These are phyloP conservation scores for Clamator glandarius DNA, from an alignment of 2,797 vertebrate genomes.

Conservation along the genomic window DNA sequence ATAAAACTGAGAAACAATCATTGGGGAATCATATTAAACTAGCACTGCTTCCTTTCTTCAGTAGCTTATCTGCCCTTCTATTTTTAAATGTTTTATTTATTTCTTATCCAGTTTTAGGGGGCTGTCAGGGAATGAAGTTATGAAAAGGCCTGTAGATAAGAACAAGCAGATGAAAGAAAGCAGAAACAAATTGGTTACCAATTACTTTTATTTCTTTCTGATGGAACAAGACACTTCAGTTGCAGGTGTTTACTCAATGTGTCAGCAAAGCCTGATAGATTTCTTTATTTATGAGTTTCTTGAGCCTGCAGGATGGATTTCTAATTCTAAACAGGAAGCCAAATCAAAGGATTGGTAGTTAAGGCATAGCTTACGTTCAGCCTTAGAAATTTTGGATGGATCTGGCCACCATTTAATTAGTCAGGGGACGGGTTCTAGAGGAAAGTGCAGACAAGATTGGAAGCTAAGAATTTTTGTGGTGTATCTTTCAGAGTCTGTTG, in stretches of 20 bases:
- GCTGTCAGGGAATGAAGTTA: constrained; percentile 40
- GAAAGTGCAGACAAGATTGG: constrained; percentile 1
- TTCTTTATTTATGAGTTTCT: constrained; percentile 58
- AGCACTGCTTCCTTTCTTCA: neutral
- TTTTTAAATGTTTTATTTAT: constrained; percentile 64
- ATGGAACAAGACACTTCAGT: constrained; percentile 55
- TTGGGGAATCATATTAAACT: neutral
- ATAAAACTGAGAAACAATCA: neutral
- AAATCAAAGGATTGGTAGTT: constrained; percentile 52
- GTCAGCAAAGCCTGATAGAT: constrained; percentile 11
- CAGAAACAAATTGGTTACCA: constrained; percentile 50
- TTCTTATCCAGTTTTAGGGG: constrained; percentile 17
- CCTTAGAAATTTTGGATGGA: constrained; percentile 29
- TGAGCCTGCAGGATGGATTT: constrained; percentile 19
- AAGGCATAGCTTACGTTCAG: constrained; percentile 52
- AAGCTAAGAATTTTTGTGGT: neutral
- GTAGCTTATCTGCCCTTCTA: constrained; percentile 38
- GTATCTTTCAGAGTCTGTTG: neutral
- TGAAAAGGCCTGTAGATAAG: constrained; percentile 10
- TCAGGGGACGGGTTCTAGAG: neutral
- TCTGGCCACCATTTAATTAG: constrained; percentile 45
- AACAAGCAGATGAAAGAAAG: constrained; percentile 55
- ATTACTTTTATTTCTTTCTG: constrained; percentile 53
- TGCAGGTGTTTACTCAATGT: constrained; percentile 41
- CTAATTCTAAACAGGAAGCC: constrained; percentile 31